Evolutionary conservation across 2,113 vertebrate species (phyloP).

Genomic region (Coptodon rendalli): DNA sequence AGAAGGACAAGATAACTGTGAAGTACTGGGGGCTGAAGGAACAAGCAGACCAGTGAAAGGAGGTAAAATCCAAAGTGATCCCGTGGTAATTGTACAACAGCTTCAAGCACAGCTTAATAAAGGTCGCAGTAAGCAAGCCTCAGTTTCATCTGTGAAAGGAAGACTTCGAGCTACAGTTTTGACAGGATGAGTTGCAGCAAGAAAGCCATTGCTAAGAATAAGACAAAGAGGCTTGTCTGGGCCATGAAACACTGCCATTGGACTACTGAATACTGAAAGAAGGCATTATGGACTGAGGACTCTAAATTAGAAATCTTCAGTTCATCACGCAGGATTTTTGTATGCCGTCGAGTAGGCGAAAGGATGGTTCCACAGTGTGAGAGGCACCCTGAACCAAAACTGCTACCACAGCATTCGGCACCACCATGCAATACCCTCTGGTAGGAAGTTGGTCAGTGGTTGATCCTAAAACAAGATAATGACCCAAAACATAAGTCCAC

Average conservation of each 20-base stretch:
- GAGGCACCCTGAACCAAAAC: not conserved
- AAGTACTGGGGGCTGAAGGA: not conserved
- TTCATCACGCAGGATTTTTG: accelerated
- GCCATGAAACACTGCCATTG: not conserved
- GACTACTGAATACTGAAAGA: not conserved
- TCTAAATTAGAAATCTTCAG: not conserved
- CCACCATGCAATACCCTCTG: not conserved
- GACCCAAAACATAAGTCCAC: no score
- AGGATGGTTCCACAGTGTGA: not conserved
- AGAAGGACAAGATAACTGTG: not conserved
- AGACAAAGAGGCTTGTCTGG: not conserved
- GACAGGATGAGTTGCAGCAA: not conserved
- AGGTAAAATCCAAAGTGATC: not conserved
- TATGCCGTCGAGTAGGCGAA: accelerated
- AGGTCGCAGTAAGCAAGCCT: not conserved
- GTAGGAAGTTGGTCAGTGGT: not conserved
- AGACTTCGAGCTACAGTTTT: accelerated
- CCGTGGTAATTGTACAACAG: not conserved
- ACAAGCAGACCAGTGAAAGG: not conserved
- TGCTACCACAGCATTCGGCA: not conserved
- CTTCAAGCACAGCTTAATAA: not conserved
- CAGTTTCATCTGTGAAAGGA: not conserved
- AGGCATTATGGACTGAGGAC: not conserved
- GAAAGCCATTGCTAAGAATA: not conserved
- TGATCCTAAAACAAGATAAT: no score